Base-by-base conservation (phyloP, 2,113 vertebrate species). In the Canis aureus region DNA sequence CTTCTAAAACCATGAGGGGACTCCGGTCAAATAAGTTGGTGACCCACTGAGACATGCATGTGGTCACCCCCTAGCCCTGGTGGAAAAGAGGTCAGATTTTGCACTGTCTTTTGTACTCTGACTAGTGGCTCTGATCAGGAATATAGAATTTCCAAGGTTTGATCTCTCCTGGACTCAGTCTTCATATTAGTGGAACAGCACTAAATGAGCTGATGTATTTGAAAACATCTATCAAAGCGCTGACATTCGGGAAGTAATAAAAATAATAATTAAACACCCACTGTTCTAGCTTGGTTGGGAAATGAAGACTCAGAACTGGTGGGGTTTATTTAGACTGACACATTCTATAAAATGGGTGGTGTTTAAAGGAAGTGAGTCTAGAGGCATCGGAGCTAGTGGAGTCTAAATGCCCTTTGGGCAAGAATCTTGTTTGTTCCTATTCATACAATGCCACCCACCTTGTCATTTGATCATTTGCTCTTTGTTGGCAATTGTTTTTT, bases 241-340 rank as follows among this genome's bases (percentile, higher is more conserved):
- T 96, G 84, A 90, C 92, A 92, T 79, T 53, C 5, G 93, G 55
- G 66, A 94, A 93, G 49, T 78, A 90, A 90, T 94, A 92, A 83
- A 95, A 96, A 84, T 67, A 96, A 69, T 89, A 97, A 93, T 95
- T 96, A 92, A 96, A 96, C 64, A 79, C 84, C 93, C 94, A 94
- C 74, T 81, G 20, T 81, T 96, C 82, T 53, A 80, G 60, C 20
- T 20, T 86, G 12, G 12, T 90, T 96, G 23, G 27, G 69, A 97
- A 94, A 88, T 84, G 8, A 51, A 81, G 83, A 67, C 38, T 88
- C 53, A 91, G 81, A 89, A 51, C 49, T 38, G 20, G 60, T 92
- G 49, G 49, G 38, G 15, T 25, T 95, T 86, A 53, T 0, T n/a
- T 32, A 35, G 12, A 17, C 62, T 89, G 92, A 94, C 84, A 86